Conservation (phyloP, 2,113 vertebrate genomes). For the Syrmaticus mikado region DNA sequence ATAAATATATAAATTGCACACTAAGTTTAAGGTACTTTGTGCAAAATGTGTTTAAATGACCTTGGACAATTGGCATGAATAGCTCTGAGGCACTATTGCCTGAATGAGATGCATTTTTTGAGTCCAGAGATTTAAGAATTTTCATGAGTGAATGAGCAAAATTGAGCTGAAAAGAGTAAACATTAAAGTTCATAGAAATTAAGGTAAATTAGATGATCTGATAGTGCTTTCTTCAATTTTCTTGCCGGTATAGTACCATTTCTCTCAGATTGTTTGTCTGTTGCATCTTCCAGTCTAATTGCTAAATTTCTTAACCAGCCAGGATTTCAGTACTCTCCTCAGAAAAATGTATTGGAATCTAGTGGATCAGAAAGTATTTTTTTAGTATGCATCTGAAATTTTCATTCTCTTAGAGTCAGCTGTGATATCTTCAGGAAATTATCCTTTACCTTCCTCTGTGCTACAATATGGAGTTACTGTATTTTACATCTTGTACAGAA, state of each 20-base stretch:
- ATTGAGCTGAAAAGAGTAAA: constrained; percentile 61
- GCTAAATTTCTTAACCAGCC: constrained; percentile 19
- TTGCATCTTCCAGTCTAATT: constrained; percentile 2
- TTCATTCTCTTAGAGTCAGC: neutral
- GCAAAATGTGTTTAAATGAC: constrained; percentile 84
- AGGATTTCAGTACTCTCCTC: neutral
- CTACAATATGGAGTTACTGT: neutral
- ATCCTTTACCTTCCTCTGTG: neutral
- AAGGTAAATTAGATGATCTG: constrained; percentile 30
- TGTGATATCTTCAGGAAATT: constrained; percentile 18
- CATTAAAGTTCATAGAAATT: constrained; percentile 55
- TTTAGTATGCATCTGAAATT: neutral
- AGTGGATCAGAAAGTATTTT: constrained; percentile 39
- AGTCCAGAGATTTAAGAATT: constrained; percentile 67
- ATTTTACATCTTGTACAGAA: neutral
- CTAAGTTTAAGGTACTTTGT: constrained; percentile 77
- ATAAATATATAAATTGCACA: constrained; percentile 82
- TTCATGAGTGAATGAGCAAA: constrained; percentile 57
- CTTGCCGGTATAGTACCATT: neutral
- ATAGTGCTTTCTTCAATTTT: constrained; percentile 22
- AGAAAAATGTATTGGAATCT: neutral
- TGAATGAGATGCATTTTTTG: constrained; percentile 62
- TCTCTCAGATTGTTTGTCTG: neutral
- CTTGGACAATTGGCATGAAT: constrained; percentile 78
- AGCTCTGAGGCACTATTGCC: constrained; percentile 62